A percentile compares a stretch with the other conserved stretches of the same genome.
These are phyloP conservation scores for Ormyrus thymus DNA, from an alignment of 2,888 invertebrate genomes.

Conservation along the genomic window DNA sequence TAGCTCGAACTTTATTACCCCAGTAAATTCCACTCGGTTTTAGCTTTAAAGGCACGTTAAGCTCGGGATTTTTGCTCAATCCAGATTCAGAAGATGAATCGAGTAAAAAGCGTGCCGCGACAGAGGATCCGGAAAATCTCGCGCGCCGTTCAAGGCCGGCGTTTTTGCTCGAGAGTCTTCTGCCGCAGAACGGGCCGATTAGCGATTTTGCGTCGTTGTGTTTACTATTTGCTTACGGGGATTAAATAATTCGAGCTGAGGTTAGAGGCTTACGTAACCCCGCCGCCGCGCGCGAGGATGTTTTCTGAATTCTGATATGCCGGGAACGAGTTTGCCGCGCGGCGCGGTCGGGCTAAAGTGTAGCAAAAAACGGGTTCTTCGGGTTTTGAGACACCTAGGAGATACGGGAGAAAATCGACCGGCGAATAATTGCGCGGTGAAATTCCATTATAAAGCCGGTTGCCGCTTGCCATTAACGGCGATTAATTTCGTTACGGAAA, in stretches of 20 bases:
- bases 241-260: constrained; percentile 33
- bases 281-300: constrained; percentile 1
- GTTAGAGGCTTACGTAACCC: constrained; percentile 2
- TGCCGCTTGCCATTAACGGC: constrained; percentile 1
- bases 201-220: neutral
- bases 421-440: neutral
- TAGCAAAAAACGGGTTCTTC: constrained; percentile 6
- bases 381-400: neutral
- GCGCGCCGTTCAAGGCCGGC: no score
- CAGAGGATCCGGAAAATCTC: no score
- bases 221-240: neutral
- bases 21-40: no score
- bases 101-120: no score
- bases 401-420: neutral
- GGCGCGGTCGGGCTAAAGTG: neutral
- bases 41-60: no score
- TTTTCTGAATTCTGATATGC: constrained; percentile 18
- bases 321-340: constrained; percentile 27
- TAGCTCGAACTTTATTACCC: no score
- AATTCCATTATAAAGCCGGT: neutral
- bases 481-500: neutral
- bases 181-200: no score
- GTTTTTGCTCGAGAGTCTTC: no score
- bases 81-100: no score
- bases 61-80: no score